Conservation (phyloP, 1,140 invertebrate species). For the Ostrea denselamellosa region DNA sequence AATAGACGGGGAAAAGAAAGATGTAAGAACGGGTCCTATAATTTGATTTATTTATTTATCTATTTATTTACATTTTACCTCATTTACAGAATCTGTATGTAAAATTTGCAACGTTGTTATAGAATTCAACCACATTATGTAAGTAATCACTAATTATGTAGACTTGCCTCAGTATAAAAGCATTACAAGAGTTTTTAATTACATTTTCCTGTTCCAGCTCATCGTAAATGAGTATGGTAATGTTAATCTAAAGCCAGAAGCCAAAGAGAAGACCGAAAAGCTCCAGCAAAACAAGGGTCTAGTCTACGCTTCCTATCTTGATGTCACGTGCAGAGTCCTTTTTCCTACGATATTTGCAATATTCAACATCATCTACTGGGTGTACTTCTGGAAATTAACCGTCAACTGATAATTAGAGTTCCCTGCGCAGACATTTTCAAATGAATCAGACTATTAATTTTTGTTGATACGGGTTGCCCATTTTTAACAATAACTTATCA, state of each 20-base stretch:
- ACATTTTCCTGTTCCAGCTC: slow-evolving; percentile 58
- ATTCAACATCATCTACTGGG: slow-evolving; percentile 83
- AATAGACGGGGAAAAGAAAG: slow-evolving; percentile 40
- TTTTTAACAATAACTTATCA: too few species aligned
- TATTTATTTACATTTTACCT: neutral
- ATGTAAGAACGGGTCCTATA: slow-evolving; percentile 25
- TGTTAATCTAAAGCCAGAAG: slow-evolving; percentile 50
- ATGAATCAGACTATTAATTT: neutral
- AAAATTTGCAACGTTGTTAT: too few species aligned
- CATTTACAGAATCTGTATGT: too few species aligned
- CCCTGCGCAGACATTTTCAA: neutral
- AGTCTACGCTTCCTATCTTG: slow-evolving; percentile 76
- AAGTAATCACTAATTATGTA: neutral
- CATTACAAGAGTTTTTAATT: neutral
- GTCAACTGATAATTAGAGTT: neutral
- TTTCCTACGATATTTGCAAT: slow-evolving; percentile 80
- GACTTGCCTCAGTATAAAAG: neutral
- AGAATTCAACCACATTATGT: neutral
- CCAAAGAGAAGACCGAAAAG: slow-evolving; percentile 51
- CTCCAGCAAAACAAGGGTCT: slow-evolving; percentile 57
- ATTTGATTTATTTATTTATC: too few species aligned
- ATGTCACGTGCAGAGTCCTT: slow-evolving; percentile 80
- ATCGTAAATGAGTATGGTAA: slow-evolving; percentile 60
- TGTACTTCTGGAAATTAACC: slow-evolving; percentile 74
- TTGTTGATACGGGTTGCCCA: too few species aligned